Conservation (phyloP, 2,888 invertebrate genomes). For the Campopleginae sp. region DNA sequence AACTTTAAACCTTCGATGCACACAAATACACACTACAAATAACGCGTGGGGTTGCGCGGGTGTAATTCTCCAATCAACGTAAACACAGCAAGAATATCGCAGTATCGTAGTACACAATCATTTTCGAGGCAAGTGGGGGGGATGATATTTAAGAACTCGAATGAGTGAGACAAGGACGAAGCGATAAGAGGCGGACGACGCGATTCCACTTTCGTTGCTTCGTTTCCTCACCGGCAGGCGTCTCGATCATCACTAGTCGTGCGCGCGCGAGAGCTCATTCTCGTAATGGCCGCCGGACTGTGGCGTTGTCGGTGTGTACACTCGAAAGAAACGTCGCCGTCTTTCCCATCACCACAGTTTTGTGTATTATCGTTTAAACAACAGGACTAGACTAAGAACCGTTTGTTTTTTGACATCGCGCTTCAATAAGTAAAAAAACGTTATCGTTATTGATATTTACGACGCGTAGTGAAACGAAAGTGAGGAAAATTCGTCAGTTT, state of each 20-base stretch:
- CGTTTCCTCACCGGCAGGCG: constrained; percentile 61
- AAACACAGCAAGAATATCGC: neutral
- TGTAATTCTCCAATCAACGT: neutral
- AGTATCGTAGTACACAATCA: neutral
- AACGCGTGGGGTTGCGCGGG: constrained; percentile 5
- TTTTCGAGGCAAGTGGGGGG: neutral
- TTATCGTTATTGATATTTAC: neutral
- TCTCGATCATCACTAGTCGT: constrained; percentile 58
- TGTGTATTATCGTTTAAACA: constrained; percentile 23
- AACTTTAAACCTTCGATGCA: neutral
- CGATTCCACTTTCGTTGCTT: constrained; percentile 52
- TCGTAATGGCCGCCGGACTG: constrained; percentile 82
- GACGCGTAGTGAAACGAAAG: neutral
- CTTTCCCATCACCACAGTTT: constrained; percentile 28
- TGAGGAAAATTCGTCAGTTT: neutral
- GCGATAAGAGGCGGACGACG: constrained; percentile 17
- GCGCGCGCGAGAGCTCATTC: constrained; percentile 76
- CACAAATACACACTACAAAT: neutral
- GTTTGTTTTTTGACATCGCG: neutral
- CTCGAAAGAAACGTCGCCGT: constrained; percentile 33
- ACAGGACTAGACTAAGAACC: neutral
- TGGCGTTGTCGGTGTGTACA: constrained; percentile 80
- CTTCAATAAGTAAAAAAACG: neutral
- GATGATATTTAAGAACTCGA: neutral
- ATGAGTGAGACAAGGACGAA: neutral